Evolutionary conservation across 2,888 invertebrate genomes (phyloP).

Genomic region (Belgica antarctica): DNA sequence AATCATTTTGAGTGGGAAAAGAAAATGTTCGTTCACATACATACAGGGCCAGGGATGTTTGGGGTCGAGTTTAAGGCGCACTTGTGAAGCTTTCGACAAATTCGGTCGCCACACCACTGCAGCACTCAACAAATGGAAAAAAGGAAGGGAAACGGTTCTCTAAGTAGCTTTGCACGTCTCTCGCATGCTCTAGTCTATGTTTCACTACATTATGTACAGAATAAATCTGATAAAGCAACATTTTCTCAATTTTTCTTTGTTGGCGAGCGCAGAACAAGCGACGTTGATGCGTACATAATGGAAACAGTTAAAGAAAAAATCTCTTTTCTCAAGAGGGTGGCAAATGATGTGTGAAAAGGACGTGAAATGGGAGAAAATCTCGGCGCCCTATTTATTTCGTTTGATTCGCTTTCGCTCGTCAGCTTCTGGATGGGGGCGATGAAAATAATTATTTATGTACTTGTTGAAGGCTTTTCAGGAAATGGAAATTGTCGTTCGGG

Average conservation of each 20-base stretch:
- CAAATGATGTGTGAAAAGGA: constrained; percentile 5
- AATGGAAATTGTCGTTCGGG: no score
- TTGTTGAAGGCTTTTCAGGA: no score
- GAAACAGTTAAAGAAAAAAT: not conserved
- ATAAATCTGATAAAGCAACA: constrained; percentile 31
- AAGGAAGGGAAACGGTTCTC: constrained; percentile 24
- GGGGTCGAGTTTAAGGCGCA: not conserved
- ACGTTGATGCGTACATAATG: not conserved
- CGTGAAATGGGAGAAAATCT: not conserved
- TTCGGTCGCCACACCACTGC: constrained; percentile 14
- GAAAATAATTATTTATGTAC: no score
- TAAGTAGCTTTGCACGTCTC: constrained; percentile 40
- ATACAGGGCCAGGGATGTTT: constrained; percentile 26
- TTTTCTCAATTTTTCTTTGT: constrained; percentile 6
- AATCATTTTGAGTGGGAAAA: constrained; percentile 41
- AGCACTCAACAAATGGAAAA: not conserved
- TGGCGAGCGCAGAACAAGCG: not conserved
- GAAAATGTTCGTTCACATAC: no score
- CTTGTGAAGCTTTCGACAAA: not conserved
- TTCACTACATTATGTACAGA: not conserved
- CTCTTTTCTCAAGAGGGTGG: not conserved
- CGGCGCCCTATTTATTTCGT: not conserved
- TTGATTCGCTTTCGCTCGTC: no score
- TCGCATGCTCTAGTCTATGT: constrained; percentile 23
- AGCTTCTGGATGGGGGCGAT: no score